Evolutionary conservation across 2,113 vertebrate genomes (phyloP), one percentile per base, ranked within the genome.

Genomic region (Paramisgurnus dabryanus): DNA sequence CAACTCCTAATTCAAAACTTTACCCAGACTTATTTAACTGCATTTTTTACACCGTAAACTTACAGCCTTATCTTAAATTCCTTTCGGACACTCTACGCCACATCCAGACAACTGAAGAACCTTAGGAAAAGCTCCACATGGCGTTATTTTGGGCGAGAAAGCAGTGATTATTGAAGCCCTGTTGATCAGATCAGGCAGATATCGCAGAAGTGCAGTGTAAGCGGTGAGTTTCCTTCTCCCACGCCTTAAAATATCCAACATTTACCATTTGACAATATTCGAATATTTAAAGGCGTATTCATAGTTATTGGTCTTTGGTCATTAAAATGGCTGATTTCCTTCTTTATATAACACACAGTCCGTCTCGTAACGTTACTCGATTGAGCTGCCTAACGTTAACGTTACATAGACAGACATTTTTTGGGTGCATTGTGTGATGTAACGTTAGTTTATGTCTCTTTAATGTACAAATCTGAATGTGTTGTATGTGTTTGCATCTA

Each of bases 121-220:
- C 61, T n/a, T 7, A 15, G 27, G 57, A 50, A n/a, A 22, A 2
- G 43, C 22, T 64, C 43, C 60, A 34, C 60, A 76, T 76, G 73
- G 73, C 73, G 27, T 63, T 39, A 50, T 76, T 76, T 63, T 47
- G 58, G 73, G 73, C 73, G 73, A 64, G 43, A 64, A 18, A 76
- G 73, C 73, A 64, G 73, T 76, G 49, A 64, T 63, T 64, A 64
- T 12, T 58, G 15, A 34, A 11, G 60, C 49, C 43, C 74, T 77
- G 74, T 65, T 65, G 74, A 66, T 77, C 61, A 66, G 34, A 77
- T 66, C 74, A 66, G 74, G 27, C 74, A 77, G 74, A 77, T 61
- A 47, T 77, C 74, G 74, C 74, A 66, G 74, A 66, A 77, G 61
- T 77, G 74, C 74, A 77, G 74, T 41, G 61, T 66, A 77, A 77